Percentiles rank a stretch among this genome's conserved stretches.
phyloP scores from a whole-genome alignment of 2,113 vertebrate species.

The Columba janthina region DNA sequence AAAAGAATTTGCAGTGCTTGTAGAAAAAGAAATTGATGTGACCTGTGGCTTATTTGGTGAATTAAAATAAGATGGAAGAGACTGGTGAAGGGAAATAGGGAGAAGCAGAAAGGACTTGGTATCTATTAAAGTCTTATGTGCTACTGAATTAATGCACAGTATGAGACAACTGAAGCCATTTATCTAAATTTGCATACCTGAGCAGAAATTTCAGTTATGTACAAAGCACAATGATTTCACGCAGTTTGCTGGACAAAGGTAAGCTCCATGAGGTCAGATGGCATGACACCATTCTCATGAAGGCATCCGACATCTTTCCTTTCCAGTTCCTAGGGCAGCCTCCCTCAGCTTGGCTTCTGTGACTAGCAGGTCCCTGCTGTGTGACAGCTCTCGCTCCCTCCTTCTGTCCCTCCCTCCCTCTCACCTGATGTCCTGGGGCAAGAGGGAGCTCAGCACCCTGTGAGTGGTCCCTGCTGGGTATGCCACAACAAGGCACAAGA shows the following conservation, averaged over 20 bases:
- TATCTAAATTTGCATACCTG: neutral
- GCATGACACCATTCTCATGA: neutral
- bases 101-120: neutral
- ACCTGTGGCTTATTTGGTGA: neutral
- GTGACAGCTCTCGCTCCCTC: neutral
- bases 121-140: neutral
- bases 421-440: no score
- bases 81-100: neutral
- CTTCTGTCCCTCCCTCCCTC: neutral
- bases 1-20: neutral
- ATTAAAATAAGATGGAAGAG: neutral
- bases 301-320: neutral
- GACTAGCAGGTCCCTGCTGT: neutral
- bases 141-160: neutral
- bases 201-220: neutral
- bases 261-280: neutral
- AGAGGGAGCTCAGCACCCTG: neutral
- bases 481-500: neutral
- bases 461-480: neutral
- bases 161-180: neutral
- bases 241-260: neutral
- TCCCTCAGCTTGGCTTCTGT: neutral
- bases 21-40: neutral
- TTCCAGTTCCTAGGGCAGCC: neutral
- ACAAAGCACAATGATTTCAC: neutral